Evolutionary conservation across 2,113 vertebrate genomes (phyloP).

Genomic region (Nannobrachium achirus): DNA sequence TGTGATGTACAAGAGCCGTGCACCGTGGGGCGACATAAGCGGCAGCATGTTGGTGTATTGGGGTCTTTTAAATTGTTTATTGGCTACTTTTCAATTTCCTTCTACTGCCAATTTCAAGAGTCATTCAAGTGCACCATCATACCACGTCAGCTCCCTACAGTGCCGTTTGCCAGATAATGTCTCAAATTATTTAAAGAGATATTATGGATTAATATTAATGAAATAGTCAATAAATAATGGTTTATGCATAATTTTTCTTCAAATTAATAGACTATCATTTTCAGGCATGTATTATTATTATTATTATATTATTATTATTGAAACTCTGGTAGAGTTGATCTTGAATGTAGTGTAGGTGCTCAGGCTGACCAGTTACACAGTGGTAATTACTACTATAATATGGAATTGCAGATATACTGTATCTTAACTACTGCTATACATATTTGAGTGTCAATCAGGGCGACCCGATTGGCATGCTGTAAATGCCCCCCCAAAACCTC

Average conservation of each 20-base stretch:
- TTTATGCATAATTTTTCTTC: conserved; percentile 37
- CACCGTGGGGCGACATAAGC: background rate
- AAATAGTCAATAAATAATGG: conserved; percentile 77
- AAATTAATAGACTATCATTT: conserved; percentile 59
- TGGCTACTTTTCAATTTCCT: conserved; percentile 3
- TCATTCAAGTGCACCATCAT: background rate
- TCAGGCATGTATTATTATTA: conserved; percentile 57
- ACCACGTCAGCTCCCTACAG: conserved; percentile 3
- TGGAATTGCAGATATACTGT: no score
- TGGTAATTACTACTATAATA: no score
- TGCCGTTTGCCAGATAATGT: conserved; percentile 23
- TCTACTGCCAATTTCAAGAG: background rate
- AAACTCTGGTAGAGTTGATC: conserved; percentile 45
- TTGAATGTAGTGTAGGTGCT: no score
- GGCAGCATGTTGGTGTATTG: background rate
- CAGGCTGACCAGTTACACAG: no score
- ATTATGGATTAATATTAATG: conserved; percentile 78
- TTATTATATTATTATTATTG: conserved; percentile 35
- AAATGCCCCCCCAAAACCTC: background rate
- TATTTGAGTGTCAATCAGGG: no score
- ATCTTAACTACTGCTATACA: no score
- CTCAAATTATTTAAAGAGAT: conserved; percentile 53
- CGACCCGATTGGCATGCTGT: background rate
- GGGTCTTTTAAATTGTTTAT: background rate
- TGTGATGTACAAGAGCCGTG: background rate